A percentile compares a stretch with the other conserved stretches of the same genome.
These are phyloP conservation scores for Danio kyathit DNA, from an alignment of 2,797 vertebrate species.

Conservation along the genomic window DNA sequence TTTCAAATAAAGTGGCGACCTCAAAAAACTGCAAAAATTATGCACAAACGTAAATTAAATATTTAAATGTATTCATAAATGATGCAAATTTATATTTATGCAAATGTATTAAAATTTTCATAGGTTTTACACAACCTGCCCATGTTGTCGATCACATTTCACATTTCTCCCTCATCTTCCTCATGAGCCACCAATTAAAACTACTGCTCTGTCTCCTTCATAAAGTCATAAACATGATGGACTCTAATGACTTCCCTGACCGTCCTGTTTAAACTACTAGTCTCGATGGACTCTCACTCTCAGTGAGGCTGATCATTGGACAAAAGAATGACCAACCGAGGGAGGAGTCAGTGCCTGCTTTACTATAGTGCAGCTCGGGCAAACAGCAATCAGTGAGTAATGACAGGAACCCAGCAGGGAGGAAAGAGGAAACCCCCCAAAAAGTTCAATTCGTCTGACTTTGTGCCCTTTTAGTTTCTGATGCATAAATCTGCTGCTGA, in stretches of 20 bases:
- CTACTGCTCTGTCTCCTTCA: background rate
- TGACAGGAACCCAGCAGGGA: slow-evolving; percentile 61
- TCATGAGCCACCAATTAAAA: background rate
- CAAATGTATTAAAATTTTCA: background rate
- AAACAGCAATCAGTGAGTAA: slow-evolving; percentile 71
- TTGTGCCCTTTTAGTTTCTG: background rate
- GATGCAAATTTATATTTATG: background rate
- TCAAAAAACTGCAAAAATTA: background rate
- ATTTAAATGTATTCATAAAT: background rate
- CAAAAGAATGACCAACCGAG: slow-evolving; percentile 7
- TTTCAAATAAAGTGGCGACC: background rate
- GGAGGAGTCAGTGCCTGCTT: slow-evolving; percentile 57
- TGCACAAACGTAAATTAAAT: background rate
- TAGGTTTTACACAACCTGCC: background rate
- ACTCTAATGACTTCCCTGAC: background rate
- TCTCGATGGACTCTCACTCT: slow-evolving; percentile 28
- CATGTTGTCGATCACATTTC: too few species aligned
- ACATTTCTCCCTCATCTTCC: too few species aligned
- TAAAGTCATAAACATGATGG: background rate
- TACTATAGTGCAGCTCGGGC: slow-evolving; percentile 58
- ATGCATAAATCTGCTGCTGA: background rate
- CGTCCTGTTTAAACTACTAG: slow-evolving; percentile 33
- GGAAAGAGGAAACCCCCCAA: slow-evolving; percentile 67
- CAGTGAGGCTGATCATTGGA: slow-evolving; percentile 24
- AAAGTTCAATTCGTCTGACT: slow-evolving; percentile 62